phyloP scores from a whole-genome alignment of 2,888 invertebrate species.

The Drosophila planitibia region DNA sequence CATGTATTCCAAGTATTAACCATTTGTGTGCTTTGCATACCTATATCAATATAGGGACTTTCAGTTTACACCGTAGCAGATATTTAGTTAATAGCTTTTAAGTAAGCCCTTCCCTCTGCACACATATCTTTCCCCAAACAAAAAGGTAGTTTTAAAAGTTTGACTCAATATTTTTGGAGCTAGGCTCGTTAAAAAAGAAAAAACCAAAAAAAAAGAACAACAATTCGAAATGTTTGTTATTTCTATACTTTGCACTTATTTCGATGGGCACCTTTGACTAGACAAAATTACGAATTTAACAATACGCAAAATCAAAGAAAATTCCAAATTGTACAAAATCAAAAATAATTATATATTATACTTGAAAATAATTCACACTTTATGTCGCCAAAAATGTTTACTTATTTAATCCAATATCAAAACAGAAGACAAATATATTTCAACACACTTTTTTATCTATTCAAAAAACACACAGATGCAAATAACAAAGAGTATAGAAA shows the following conservation, averaged over 20 bases:
- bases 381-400: conserved; percentile 37
- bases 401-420: conserved; percentile 30
- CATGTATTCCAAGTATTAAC: conserved; percentile 28
- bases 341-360: conserved; percentile 17
- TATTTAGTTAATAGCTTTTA: conserved; percentile 34
- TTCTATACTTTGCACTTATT: conserved; percentile 71
- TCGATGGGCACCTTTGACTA: conserved; percentile 58
- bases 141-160: conserved; percentile 44
- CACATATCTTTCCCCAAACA: conserved; percentile 56
- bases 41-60: conserved; percentile 35
- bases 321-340: conserved; percentile 51
- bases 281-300: conserved; percentile 63
- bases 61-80: conserved; percentile 32
- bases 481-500: conserved; percentile 34
- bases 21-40: conserved; percentile 37
- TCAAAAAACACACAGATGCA: conserved; percentile 4
- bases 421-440: conserved; percentile 11
- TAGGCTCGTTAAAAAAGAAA: conserved; percentile 32
- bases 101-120: conserved; percentile 10
- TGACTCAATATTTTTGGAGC: conserved; percentile 51
- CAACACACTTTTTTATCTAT: conserved; percentile 52
- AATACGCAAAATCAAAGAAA: conserved; percentile 27
- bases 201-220: conserved; percentile 13
- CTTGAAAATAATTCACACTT: conserved; percentile 16
- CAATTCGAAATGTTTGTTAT: conserved; percentile 54